phyloP scores from a whole-genome alignment of 1,140 invertebrate genomes.

The Anadara kagoshimensis region DNA sequence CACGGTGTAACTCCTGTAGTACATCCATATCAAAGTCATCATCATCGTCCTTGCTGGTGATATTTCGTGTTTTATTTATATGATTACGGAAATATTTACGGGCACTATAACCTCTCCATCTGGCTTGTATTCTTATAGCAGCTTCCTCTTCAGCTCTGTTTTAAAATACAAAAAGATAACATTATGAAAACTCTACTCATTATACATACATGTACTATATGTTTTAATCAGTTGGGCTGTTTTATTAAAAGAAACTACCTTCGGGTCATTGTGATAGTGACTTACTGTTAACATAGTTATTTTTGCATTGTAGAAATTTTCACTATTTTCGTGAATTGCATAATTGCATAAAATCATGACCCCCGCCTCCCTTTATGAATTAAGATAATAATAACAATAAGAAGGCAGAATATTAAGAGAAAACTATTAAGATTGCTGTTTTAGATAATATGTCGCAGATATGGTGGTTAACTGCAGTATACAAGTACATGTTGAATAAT shows the following conservation, averaged over 20 bases:
- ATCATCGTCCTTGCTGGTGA: background rate
- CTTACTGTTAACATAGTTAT: background rate
- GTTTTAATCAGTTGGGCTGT: too few species aligned
- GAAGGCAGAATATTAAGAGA: too few species aligned
- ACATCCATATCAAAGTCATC: constrained; percentile 27
- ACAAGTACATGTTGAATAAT: too few species aligned
- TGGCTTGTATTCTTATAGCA: constrained; percentile 51
- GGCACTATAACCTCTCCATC: constrained; percentile 47
- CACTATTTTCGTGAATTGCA: background rate
- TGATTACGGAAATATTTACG: constrained; percentile 29
- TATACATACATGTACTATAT: too few species aligned
- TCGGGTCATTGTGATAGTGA: background rate
- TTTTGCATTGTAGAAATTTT: background rate
- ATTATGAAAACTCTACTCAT: background rate
- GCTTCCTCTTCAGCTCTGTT: constrained; percentile 17
- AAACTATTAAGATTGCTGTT: too few species aligned
- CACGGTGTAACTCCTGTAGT: constrained; percentile 41
- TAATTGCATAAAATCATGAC: too few species aligned
- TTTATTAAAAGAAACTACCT: too few species aligned
- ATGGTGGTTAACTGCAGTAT: too few species aligned
- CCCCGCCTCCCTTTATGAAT: too few species aligned
- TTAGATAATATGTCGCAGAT: too few species aligned
- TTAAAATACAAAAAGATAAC: background rate
- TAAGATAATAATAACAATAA: too few species aligned
- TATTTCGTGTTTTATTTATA: background rate